Conservation (phyloP, 2,113 vertebrate genomes). For the Gallinago media region DNA sequence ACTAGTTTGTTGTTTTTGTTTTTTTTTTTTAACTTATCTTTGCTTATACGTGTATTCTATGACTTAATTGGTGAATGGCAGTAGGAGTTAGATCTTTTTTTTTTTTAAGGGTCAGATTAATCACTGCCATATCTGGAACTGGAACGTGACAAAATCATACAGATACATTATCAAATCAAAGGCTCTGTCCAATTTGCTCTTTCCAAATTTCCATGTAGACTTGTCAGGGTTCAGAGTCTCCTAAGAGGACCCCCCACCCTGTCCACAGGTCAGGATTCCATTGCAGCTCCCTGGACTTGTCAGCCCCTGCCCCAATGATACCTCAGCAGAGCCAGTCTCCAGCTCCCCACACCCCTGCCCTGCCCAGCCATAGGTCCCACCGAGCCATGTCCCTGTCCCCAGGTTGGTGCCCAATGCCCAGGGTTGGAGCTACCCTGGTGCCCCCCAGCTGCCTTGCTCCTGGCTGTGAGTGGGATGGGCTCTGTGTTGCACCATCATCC, state of each 20-base stretch:
- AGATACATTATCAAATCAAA: background rate
- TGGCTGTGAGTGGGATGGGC: rapidly evolving
- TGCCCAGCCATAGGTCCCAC: rapidly evolving
- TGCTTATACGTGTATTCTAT: background rate
- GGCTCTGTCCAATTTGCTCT: background rate
- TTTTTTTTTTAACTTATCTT: background rate
- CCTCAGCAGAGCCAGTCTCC: rapidly evolving
- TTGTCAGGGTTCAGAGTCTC: background rate
- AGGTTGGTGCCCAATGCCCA: rapidly evolving
- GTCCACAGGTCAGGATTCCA: background rate
- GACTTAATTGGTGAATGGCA: background rate
- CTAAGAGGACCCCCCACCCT: background rate
- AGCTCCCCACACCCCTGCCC: background rate
- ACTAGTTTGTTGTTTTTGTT: background rate
- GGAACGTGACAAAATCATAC: background rate
- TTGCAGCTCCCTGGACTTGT: rapidly evolving
- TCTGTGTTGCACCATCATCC: background rate
- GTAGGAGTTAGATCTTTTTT: background rate
- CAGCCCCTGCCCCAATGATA: rapidly evolving
- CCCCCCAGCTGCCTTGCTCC: rapidly evolving
- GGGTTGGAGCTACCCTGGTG: rapidly evolving
- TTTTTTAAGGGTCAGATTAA: background rate
- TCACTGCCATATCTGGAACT: background rate
- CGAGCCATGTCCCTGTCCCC: rapidly evolving
- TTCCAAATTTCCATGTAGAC: background rate